Conservation (phyloP, 2,888 invertebrate species). For the Synergus umbraculus region DNA sequence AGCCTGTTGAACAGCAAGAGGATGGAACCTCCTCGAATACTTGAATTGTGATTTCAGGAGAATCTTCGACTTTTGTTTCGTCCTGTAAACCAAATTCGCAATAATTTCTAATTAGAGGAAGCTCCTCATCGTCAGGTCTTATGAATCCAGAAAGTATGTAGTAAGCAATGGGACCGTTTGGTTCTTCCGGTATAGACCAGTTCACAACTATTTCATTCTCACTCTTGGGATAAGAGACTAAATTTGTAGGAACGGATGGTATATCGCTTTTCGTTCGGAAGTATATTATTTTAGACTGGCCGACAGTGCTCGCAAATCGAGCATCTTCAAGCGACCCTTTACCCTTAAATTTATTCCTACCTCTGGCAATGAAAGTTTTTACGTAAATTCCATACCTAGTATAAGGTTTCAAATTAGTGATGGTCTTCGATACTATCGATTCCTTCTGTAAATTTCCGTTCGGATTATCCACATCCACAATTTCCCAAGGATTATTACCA, state of each 20-base stretch:
- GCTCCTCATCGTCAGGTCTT: conserved; percentile 63
- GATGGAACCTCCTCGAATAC: conserved; percentile 1
- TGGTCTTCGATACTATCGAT: conserved; percentile 57
- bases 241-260: conserved; percentile 70
- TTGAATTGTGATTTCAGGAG: conserved; percentile 57
- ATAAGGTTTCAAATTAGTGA: conserved; percentile 81
- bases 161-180: conserved; percentile 81
- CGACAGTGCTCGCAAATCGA: conserved; percentile 56
- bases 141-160: conserved; percentile 77
- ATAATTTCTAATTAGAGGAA: conserved; percentile 75
- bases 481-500: conserved; percentile 75
- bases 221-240: conserved; percentile 71
- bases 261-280: conserved; percentile 69
- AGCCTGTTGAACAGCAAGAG: conserved; percentile 61
- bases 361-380: conserved; percentile 80
- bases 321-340: background rate
- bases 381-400: conserved; percentile 88
- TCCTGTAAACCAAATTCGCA: conserved; percentile 68
- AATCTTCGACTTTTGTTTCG: conserved; percentile 54
- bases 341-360: conserved; percentile 46
- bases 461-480: conserved; percentile 69
- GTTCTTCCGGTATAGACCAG: conserved; percentile 82
- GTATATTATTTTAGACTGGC: conserved; percentile 68
- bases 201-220: conserved; percentile 78
- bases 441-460: conserved; percentile 28